These are phyloP conservation scores for Camponotus vicinus DNA, from an alignment of 1,140 invertebrate species.

Conservation along the genomic window DNA sequence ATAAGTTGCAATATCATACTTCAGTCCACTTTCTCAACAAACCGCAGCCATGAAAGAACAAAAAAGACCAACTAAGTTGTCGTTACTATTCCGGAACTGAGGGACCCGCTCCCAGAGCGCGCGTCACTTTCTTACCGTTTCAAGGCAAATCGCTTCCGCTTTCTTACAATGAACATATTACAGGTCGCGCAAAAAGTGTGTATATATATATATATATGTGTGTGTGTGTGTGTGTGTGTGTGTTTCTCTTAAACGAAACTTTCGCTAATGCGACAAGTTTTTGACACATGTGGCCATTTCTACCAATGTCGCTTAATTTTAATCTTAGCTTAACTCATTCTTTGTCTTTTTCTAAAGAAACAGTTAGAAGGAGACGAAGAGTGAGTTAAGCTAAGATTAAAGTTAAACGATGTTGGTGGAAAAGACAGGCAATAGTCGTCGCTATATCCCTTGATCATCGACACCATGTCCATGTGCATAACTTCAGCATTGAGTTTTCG, in stretches of 20 bases:
- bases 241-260: slow-evolving; percentile 41
- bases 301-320: too few species aligned
- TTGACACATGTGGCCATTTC: background rate
- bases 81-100: slow-evolving; percentile 46
- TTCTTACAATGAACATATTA: slow-evolving; percentile 45
- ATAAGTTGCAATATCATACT: slow-evolving; percentile 60
- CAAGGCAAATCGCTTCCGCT: slow-evolving; percentile 33
- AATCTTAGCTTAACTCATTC: too few species aligned
- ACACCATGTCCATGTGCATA: slow-evolving; percentile 28
- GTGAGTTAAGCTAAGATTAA: too few species aligned
- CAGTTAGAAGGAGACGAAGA: too few species aligned
- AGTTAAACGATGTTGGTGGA: too few species aligned
- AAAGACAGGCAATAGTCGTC: too few species aligned
- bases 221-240: too few species aligned
- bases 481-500: slow-evolving; percentile 38
- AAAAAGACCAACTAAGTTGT: slow-evolving; percentile 58
- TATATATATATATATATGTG: too few species aligned
- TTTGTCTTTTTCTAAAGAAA: too few species aligned
- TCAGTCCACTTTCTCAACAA: slow-evolving; percentile 56
- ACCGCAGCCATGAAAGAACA: slow-evolving; percentile 16
- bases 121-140: slow-evolving; percentile 40
- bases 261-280: slow-evolving; percentile 54
- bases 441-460: slow-evolving; percentile 55
- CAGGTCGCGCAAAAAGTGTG: slow-evolving; percentile 34
- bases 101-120: slow-evolving; percentile 9